Evolutionary conservation across 2,113 vertebrate species (phyloP), one percentile per base, ranked within the genome.

Genomic region (Phaethon lepturus): DNA sequence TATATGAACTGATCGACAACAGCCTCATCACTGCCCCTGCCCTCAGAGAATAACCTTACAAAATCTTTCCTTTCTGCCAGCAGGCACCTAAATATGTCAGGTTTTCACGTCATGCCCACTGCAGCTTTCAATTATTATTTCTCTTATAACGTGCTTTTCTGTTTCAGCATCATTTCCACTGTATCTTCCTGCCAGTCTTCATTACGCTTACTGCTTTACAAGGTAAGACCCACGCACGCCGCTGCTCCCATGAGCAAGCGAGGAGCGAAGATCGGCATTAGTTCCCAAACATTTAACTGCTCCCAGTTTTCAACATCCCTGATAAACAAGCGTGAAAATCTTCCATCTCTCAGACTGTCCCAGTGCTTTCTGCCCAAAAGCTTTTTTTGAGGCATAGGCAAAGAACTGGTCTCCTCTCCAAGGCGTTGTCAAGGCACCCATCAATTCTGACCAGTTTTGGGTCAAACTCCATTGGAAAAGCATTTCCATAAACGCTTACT

Each of bases 231-330:
- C 26, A 10, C 44, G 11, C 24, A 28, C 11, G 14, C 13, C 4
- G 8, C 0, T 31, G 31, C 31, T 6, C 4, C 2, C 4, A 11
- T 0, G 9, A 75, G 47, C 33, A 15, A 7, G 15, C 0, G n/a
- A 35, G 47, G 26, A 60, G 17, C 1, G 1, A 35, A 45, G 20
- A 44, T 19, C 4, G 16, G 9, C 7, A 9, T 19, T 24, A 26
- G 14, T 8, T 68, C 62, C 23, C 24, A 31, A 85, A 22, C 33
- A 31, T 20, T 59, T 66, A 24, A 19, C 44, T 69, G 19, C 50
- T 77, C 20, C 19, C 47, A 28, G 23, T 69, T 86, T 76, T 76
- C 33, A 4, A 0, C 5, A 2, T 56, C 31, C 19, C 44, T 64
- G 42, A 16, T 10, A 52, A 58, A 58, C 13, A 50, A 50, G 9